Base-by-base conservation (phyloP, 1,140 invertebrate species). In the Bombus turneri region DNA sequence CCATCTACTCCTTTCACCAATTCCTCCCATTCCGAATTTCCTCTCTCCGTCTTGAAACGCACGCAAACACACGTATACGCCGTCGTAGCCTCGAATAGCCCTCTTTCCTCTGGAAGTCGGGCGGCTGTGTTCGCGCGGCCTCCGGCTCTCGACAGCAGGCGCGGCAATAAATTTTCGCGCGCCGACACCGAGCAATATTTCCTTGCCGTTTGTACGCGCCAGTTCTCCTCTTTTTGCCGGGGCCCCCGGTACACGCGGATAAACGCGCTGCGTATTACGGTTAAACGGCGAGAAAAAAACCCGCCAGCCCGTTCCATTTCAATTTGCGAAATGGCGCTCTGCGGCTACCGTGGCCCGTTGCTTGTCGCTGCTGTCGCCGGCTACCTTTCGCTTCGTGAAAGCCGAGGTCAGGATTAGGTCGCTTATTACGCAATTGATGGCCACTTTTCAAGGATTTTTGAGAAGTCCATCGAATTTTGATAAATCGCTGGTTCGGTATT, bases 131-230 rank as follows among this genome's bases (percentile, higher is more conserved):
- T 62, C 69, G 37, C 72, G 15, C 34, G 64, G n/a, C 34, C 81
- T 76, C 41, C 74, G 85, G 73, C 80, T 73, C 78, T 62, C 87
- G 88, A 79, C 79, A 74, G 66, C 88, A 78, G 84, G 75, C 88
- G 53, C 71, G 82, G 90, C 85, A 74, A 91, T 91, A 91, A 91
- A 91, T 91, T 91, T 91, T 91, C 90, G 87, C 90, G 89, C 87
- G 87, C 87, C 90, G 89, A 91, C 90, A 90, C 87, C 81, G 85
- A 88, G 90, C 90, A 91, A 91, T 91, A 91, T 91, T 91, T 91
- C 90, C 89, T 91, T 88, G 90, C 90, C 90, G 90, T 91, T 91
- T 90, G 90, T 91, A 91, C 87, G 89, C 87, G 87, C 89, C 85
- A 90, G 89, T 81, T 71, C 31, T 91, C 89, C 89, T 90, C 90